Percentiles rank a stretch among this genome's conserved stretches.
Conservation (phyloP, 2,113 vertebrate genomes). For the Natator depressus region DNA sequence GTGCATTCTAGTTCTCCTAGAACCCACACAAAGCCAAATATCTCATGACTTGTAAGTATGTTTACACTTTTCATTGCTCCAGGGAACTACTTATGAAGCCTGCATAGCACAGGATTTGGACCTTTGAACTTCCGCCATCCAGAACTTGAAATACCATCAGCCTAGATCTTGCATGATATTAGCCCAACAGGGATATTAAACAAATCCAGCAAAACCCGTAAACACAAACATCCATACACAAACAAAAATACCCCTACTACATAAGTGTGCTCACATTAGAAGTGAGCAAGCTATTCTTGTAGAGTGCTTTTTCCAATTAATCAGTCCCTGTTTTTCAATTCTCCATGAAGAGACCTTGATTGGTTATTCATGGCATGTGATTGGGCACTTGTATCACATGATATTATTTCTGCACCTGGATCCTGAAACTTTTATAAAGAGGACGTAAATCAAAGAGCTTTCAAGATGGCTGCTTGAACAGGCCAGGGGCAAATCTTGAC, state of each 20-base stretch:
- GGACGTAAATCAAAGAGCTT: neutral
- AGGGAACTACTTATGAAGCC: neutral
- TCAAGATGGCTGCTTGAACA: neutral
- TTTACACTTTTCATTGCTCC: neutral
- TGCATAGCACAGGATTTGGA: rapidly evolving
- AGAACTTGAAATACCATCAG: neutral
- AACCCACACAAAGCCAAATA: conserved; percentile 39
- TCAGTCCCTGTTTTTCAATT: neutral
- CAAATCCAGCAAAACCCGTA: conserved; percentile 33
- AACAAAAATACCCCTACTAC: conserved; percentile 50
- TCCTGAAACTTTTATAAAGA: conserved; percentile 10
- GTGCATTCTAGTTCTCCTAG: too few species aligned
- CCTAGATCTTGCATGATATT: neutral
- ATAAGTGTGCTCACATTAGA: conserved; percentile 56
- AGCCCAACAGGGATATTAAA: conserved; percentile 6
- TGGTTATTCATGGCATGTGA: neutral
- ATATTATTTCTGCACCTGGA: neutral
- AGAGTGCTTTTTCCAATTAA: conserved; percentile 44
- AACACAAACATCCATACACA: conserved; percentile 52
- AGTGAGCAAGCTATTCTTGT: conserved; percentile 47
- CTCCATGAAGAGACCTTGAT: neutral
- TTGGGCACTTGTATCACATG: neutral
- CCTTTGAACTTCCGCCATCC: neutral
- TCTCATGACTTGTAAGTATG: rapidly evolving
- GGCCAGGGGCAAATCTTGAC: neutral